phyloP scores from a whole-genome alignment of 2,888 invertebrate genomes.

The Busseola fusca region DNA sequence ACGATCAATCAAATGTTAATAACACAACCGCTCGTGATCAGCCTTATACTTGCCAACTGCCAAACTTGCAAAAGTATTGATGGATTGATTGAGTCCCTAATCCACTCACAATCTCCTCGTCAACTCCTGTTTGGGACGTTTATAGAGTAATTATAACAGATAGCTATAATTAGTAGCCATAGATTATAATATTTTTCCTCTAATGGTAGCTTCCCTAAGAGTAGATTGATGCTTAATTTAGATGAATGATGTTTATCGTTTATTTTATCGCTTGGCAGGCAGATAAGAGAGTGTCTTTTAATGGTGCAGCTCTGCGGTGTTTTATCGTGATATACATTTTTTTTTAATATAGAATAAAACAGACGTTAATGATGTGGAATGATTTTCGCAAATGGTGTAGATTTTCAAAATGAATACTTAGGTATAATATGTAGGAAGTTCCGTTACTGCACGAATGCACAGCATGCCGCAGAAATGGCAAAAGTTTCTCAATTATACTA shows the following conservation, averaged over 20 bases:
- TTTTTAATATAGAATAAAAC: not conserved
- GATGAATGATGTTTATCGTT: constrained; percentile 11
- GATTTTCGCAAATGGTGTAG: not conserved
- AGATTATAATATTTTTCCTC: constrained; percentile 11
- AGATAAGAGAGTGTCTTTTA: not conserved
- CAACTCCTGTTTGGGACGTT: constrained; percentile 45
- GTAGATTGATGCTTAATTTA: constrained; percentile 24
- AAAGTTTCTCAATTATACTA: not conserved
- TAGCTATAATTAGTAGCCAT: constrained; percentile 30
- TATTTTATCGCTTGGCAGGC: not conserved
- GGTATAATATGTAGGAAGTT: too few relatives aligned
- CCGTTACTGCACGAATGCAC: not conserved
- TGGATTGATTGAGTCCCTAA: constrained; percentile 52
- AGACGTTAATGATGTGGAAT: not conserved
- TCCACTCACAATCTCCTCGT: constrained; percentile 37
- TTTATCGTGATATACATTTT: not conserved
- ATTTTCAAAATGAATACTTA: not conserved
- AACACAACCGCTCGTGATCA: constrained; percentile 24
- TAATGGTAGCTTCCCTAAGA: not conserved
- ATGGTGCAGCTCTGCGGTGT: not conserved
- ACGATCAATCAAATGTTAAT: constrained; percentile 43
- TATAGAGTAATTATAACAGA: constrained; percentile 44
- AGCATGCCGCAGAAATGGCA: not conserved
- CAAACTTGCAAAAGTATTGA: constrained; percentile 52
- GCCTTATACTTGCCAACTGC: constrained; percentile 39